phyloP scores from a whole-genome alignment of 2,113 vertebrate genomes.

The Lanius ludovicianus region DNA sequence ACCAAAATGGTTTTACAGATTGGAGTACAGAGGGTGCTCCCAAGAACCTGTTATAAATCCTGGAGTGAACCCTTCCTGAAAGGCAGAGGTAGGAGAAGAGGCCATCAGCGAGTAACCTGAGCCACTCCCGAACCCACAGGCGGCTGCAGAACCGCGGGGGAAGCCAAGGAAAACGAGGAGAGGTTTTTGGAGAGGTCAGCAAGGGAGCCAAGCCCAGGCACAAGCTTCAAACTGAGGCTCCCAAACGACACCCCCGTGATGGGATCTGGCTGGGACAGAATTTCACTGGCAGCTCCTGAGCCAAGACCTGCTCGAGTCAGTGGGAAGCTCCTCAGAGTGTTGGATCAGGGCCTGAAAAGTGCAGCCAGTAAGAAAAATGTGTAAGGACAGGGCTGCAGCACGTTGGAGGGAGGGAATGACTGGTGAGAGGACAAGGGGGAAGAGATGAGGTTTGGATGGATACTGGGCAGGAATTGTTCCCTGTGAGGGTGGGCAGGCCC shows the following conservation, averaged over 20 bases:
- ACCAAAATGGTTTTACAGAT: slow-evolving; percentile 39
- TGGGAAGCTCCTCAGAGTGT: background rate
- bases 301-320: background rate
- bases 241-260: background rate
- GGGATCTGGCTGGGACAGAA: background rate
- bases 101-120: slow-evolving; percentile 17
- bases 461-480: rapidly evolving
- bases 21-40: slow-evolving; percentile 8
- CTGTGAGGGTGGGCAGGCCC: background rate
- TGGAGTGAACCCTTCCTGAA: slow-evolving; percentile 3
- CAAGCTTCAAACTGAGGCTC: background rate
- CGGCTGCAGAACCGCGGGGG: background rate
- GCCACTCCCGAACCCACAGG: slow-evolving; percentile 3
- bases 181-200: background rate
- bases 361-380: background rate
- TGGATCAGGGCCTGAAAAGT: background rate
- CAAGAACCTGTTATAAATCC: slow-evolving; percentile 31
- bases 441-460: background rate
- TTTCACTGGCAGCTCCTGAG: background rate
- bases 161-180: slow-evolving; percentile 23
- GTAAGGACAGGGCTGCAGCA: background rate
- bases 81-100: slow-evolving; percentile 1
- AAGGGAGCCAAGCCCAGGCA: background rate
- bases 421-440: background rate
- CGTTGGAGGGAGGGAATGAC: background rate